These are phyloP conservation scores for Zonotrichia leucophrys DNA, from an alignment of 2,113 vertebrate genomes.

Conservation along the genomic window DNA sequence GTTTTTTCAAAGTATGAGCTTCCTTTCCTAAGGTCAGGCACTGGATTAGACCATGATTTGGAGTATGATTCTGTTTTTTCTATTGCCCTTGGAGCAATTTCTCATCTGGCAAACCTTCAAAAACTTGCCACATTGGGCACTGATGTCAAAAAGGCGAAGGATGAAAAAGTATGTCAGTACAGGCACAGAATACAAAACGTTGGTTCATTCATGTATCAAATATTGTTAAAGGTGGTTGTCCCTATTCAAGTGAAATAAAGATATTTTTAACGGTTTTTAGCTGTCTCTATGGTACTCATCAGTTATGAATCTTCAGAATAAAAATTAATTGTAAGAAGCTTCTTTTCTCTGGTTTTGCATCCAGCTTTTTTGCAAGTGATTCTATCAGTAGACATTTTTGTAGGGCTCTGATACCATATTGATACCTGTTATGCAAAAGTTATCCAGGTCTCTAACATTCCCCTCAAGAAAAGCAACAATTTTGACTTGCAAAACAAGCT, in stretches of 20 bases:
- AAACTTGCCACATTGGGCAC: background rate
- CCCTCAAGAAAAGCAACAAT: background rate
- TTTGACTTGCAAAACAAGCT: background rate
- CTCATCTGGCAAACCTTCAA: background rate
- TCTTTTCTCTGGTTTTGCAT: background rate
- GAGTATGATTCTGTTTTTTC: background rate
- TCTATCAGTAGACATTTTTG: background rate
- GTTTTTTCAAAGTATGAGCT: background rate
- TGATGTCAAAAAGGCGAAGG: conserved; percentile 12
- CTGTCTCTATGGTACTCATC: background rate
- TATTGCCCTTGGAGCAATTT: background rate
- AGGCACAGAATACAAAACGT: conserved; percentile 1
- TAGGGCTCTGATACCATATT: background rate
- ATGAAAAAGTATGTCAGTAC: background rate
- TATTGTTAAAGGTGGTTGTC: background rate
- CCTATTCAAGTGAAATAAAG: background rate
- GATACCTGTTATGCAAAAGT: background rate
- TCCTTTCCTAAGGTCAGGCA: background rate
- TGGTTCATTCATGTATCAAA: background rate
- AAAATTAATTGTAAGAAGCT: background rate
- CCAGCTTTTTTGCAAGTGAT: background rate
- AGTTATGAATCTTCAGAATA: background rate
- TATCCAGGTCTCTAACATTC: background rate
- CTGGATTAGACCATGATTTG: background rate
- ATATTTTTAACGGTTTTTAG: background rate